Percentiles rank a stretch among this genome's conserved stretches.
These are phyloP conservation scores for Tachina lurida DNA, from an alignment of 2,888 invertebrate species.

Conservation along the genomic window DNA sequence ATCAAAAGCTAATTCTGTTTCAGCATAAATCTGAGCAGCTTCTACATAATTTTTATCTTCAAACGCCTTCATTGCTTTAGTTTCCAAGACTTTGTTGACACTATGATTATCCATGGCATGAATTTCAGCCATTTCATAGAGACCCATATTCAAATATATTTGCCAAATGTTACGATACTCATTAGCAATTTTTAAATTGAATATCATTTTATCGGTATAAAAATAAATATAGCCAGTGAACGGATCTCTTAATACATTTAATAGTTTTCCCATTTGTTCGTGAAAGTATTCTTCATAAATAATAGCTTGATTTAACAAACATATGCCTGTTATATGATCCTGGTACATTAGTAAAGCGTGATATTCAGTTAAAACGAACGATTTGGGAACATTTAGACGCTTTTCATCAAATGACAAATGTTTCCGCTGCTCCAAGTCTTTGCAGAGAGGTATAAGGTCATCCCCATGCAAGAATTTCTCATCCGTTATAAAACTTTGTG, in stretches of 20 bases:
- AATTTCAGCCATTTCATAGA: conserved; percentile 93
- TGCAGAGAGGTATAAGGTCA: conserved; percentile 73
- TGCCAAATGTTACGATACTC: conserved; percentile 95
- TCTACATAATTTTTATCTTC: conserved; percentile 89
- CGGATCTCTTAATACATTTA: conserved; percentile 92
- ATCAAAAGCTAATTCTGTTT: conserved; percentile 96
- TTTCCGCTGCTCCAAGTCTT: conserved; percentile 75
- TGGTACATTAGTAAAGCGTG: conserved; percentile 93
- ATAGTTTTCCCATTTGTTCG: conserved; percentile 90
- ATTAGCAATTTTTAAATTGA: conserved; percentile 91
- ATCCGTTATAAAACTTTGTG: conserved; percentile 72
- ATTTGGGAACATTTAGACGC: conserved; percentile 85
- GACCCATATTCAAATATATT: conserved; percentile 92
- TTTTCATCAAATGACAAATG: conserved; percentile 79
- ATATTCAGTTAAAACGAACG: conserved; percentile 94
- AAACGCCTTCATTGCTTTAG: conserved; percentile 94
- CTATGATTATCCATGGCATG: conserved; percentile 92
- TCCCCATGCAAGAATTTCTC: conserved; percentile 74
- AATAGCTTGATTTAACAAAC: conserved; percentile 91
- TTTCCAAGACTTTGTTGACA: conserved; percentile 92
- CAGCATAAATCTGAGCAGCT: conserved; percentile 94
- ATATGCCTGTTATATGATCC: conserved; percentile 92
- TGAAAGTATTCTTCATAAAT: conserved; percentile 93
- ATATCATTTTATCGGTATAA: conserved; percentile 92
- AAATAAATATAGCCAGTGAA: conserved; percentile 92